phyloP scores from a whole-genome alignment of 2,113 vertebrate genomes.

The Hypocryptadius cinnamomeus region DNA sequence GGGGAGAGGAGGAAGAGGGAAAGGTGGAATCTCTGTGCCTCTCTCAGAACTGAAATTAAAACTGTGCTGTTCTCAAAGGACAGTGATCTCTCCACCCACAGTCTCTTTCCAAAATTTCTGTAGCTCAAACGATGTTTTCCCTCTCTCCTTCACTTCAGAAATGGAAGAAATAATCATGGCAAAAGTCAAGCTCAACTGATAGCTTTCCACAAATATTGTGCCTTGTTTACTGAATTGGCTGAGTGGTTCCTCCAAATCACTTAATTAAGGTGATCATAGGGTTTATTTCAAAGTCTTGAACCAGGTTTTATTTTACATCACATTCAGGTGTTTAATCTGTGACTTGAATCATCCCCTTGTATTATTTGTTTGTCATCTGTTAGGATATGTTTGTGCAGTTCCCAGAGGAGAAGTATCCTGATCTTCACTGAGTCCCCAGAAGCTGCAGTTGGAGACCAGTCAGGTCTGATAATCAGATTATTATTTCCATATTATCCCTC shows the following conservation, averaged over 20 bases:
- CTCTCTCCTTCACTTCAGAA: not conserved
- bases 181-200: not conserved
- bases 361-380: not conserved
- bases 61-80: not conserved
- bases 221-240: not conserved
- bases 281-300: not conserved
- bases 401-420: not conserved
- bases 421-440: not conserved
- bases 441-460: not conserved
- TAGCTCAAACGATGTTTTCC: not conserved
- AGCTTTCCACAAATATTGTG: not conserved
- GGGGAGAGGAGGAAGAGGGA: not conserved
- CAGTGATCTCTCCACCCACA: not conserved
- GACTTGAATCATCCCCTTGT: not conserved
- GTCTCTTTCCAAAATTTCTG: not conserved
- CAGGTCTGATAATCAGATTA: not conserved
- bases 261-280: rapidly evolving
- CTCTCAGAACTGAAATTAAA: not conserved
- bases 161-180: not conserved
- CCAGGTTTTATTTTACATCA: not conserved
- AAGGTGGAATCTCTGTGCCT: not conserved
- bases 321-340: not conserved
- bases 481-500: not conserved
- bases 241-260: not conserved
- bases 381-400: not conserved